phyloP scores from a whole-genome alignment of 2,113 vertebrate genomes.

The Gavia stellata region DNA sequence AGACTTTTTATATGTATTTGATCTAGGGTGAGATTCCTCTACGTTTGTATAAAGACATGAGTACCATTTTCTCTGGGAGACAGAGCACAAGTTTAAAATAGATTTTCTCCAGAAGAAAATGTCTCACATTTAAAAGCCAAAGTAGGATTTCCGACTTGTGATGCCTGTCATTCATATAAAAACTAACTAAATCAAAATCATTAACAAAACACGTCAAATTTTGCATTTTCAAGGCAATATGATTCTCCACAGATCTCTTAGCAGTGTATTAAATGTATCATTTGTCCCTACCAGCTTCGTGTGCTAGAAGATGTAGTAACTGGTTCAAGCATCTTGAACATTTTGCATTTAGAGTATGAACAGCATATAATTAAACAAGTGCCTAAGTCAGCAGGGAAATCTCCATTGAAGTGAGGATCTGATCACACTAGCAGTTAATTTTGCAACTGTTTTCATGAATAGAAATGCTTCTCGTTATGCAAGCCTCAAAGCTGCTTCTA shows the following conservation, averaged over 20 bases:
- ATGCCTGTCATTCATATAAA: not conserved
- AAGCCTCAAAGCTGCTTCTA: not conserved
- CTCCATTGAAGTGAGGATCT: constrained; percentile 22
- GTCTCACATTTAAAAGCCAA: not conserved
- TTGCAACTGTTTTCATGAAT: constrained; percentile 32
- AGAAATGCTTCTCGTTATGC: constrained; percentile 10
- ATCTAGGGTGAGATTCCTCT: not conserved
- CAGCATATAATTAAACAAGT: constrained; percentile 22
- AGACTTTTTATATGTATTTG: not conserved
- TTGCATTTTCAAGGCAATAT: not conserved
- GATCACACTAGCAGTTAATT: constrained; percentile 41
- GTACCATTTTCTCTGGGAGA: not conserved
- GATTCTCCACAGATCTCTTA: not conserved
- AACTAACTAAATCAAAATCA: not conserved
- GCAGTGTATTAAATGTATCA: not conserved
- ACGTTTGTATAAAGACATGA: not conserved
- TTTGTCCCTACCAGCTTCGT: not conserved
- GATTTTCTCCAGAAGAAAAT: not conserved
- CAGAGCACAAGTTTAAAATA: not conserved
- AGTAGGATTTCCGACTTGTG: not conserved
- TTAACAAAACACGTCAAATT: not conserved
- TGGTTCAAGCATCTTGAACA: not conserved
- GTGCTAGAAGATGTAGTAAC: not conserved
- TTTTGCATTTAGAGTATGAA: constrained; percentile 1
- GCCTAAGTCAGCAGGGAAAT: constrained; percentile 43